These are phyloP conservation scores for Rhimphoctona megacephalus DNA, from an alignment of 2,888 invertebrate genomes.

Conservation along the genomic window DNA sequence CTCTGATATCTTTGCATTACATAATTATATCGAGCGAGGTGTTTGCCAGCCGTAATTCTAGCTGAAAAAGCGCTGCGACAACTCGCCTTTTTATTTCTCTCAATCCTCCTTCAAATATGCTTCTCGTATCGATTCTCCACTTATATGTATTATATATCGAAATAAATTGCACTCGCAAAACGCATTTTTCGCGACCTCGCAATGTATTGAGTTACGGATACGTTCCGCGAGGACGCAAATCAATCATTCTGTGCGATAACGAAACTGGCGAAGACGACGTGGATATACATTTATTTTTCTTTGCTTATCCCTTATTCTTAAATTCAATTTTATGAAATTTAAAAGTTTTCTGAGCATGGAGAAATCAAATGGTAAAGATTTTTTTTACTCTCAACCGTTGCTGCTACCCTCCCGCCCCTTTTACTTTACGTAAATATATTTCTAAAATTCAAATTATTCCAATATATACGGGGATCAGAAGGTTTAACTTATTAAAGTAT, in stretches of 20 bases:
- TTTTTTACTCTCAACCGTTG: background rate
- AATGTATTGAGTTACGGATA: conserved; percentile 50
- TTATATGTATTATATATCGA: background rate
- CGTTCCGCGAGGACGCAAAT: conserved; percentile 33
- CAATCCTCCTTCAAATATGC: background rate
- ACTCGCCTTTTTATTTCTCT: conserved; percentile 25
- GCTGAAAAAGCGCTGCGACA: conserved; percentile 43
- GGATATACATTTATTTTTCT: conserved; percentile 1
- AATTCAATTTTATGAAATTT: background rate
- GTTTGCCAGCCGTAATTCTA: conserved; percentile 56
- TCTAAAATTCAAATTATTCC: too few species aligned
- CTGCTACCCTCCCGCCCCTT: too few species aligned
- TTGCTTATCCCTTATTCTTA: background rate
- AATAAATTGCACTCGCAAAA: conserved; percentile 19
- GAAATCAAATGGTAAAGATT: background rate
- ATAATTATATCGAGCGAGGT: conserved; percentile 57
- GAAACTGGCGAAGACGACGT: conserved; percentile 21
- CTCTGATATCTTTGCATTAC: conserved; percentile 55
- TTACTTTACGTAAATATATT: too few species aligned
- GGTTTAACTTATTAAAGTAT: too few species aligned
- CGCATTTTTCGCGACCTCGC: conserved; percentile 51
- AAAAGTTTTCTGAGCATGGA: background rate
- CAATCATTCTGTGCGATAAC: conserved; percentile 29
- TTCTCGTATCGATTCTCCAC: conserved; percentile 32
- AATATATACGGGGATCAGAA: too few species aligned